Conservation (phyloP, 2,888 invertebrate genomes). For the Laspeyria flexula region DNA sequence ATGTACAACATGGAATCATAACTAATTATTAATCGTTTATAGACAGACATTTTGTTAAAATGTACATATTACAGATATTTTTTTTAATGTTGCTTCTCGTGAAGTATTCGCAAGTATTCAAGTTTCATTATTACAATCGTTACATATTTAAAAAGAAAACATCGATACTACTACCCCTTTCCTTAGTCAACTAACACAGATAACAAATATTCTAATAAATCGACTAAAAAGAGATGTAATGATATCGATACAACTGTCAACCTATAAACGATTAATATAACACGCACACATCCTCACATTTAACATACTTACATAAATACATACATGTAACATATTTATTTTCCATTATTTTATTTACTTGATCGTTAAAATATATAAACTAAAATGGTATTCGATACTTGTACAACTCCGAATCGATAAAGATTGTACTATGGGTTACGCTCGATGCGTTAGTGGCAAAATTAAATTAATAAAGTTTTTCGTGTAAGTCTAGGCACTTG, state of each 20-base stretch:
- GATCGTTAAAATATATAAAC: slow-evolving; percentile 37
- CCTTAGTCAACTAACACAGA: background rate
- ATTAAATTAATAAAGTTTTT: slow-evolving; percentile 5
- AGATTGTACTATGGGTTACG: slow-evolving; percentile 45
- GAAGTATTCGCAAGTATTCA: too few species aligned
- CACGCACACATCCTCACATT: slow-evolving; percentile 30
- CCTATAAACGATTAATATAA: slow-evolving; percentile 31
- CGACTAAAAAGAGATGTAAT: background rate
- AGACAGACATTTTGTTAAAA: slow-evolving; percentile 20
- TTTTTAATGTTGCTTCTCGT: too few species aligned
- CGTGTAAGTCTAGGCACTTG: slow-evolving; percentile 13
- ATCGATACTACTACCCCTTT: background rate
- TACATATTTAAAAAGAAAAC: too few species aligned
- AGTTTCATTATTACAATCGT: too few species aligned
- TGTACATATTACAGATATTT: background rate
- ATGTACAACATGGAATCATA: slow-evolving; percentile 73
- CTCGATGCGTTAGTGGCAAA: slow-evolving; percentile 9
- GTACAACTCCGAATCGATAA: slow-evolving; percentile 35
- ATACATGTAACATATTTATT: slow-evolving; percentile 37
- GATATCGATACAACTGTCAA: slow-evolving; percentile 10
- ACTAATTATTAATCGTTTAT: slow-evolving; percentile 39
- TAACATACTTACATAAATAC: slow-evolving; percentile 40
- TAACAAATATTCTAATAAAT: background rate
- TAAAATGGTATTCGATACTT: slow-evolving; percentile 29
- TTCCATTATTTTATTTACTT: slow-evolving; percentile 29